Base-by-base conservation (phyloP, 2,888 invertebrate genomes). In the Yponomeuta malinellus region DNA sequence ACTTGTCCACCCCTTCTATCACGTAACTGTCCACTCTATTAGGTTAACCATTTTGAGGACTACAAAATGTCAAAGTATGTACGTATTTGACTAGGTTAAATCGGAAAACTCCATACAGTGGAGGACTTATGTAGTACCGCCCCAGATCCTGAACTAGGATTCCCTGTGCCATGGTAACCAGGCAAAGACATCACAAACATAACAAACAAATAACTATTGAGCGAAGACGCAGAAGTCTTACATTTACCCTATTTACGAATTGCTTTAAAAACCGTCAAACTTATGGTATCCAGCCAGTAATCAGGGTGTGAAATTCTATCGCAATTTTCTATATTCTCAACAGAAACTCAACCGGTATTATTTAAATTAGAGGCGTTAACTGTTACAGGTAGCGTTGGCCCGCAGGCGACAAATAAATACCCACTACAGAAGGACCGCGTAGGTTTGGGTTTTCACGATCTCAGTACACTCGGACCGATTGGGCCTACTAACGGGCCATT, bases 321-420 rank as follows among this genome's bases (percentile, higher is more conserved):
- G 52, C 52, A 59, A 59, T 59, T 59, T 59, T 59, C 52, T 12
- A 15, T 15, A 59, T 59, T 59, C 15, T 59, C 52, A 59, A 59
- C 59, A 70, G 63, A 31, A 48, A 69, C 29, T 12, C 67, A 43
- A 31, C 31, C 10, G 5, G 65, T 10, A 29, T 65, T 65, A 65
- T 33, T 31, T 65, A 31, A 33, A 65, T 31, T 2, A 65, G 12
- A 65, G 65, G 33, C 65, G 65, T 65, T 65, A 31, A 65, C 33
- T 33, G n/a, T 29, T 23, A 63, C 6, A 63, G 23, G 10, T 10
- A 29, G 33, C 31, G 29, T 15, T 59, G 52, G 15, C 43, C 74
- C 73, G 69, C 66, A 72, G 70, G 73, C 75, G 70, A 72, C 75
- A 59, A 59, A 59, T 15, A 59, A 59, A 59, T 59, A 59, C 5